These are phyloP conservation scores for Strix uralensis DNA, from an alignment of 2,113 vertebrate genomes.

Conservation along the genomic window DNA sequence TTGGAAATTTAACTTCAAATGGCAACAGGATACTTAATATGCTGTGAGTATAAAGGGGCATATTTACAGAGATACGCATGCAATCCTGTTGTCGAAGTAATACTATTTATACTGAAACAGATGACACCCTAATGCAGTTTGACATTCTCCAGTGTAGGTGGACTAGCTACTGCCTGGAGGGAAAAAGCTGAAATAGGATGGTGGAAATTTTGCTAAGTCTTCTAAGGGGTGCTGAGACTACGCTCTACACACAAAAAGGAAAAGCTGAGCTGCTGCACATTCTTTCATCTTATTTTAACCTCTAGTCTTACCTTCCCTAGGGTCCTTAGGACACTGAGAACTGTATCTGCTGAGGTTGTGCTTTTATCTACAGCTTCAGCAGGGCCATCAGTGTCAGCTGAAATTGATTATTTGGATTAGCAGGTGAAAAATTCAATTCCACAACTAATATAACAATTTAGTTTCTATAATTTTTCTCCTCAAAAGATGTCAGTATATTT, in stretches of 20 bases:
- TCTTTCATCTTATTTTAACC: not conserved
- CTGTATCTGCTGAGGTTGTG: not conserved
- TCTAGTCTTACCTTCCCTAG: not conserved
- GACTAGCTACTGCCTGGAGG: not conserved
- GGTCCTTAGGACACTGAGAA: not conserved
- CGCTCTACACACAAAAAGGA: not conserved
- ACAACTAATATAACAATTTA: not conserved
- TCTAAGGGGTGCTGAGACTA: not conserved
- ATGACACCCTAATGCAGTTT: not conserved
- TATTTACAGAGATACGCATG: accelerated
- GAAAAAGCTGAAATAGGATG: not conserved
- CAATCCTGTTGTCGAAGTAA: not conserved
- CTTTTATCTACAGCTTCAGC: not conserved
- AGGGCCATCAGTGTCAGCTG: not conserved
- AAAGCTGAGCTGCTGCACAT: not conserved
- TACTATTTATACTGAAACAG: not conserved
- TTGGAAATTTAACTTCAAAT: not conserved
- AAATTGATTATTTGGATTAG: not conserved
- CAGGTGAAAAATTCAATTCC: not conserved
- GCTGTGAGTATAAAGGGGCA: not conserved
- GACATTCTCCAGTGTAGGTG: not conserved
- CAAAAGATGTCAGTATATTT: not conserved
- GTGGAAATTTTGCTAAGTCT: not conserved
- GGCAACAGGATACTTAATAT: not conserved
- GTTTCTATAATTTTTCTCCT: not conserved